Conservation (phyloP, 2,113 vertebrate genomes). For the Gopherus flavomarginatus region DNA sequence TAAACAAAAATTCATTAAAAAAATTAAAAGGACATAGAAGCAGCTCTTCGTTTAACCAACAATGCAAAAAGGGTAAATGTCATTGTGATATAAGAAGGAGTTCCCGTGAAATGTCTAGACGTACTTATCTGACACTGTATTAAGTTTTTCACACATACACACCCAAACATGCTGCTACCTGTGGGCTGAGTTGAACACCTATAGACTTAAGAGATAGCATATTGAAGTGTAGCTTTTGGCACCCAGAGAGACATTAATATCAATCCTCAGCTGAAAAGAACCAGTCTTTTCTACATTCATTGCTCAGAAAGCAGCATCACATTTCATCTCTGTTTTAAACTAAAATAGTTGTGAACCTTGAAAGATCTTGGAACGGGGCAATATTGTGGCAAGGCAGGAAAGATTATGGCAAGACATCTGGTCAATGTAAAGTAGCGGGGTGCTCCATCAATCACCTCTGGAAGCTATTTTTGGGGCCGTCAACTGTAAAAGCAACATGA, state of each 20-base stretch:
- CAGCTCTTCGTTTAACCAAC: neutral
- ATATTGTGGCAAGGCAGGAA: fast-evolving
- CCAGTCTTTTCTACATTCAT: neutral
- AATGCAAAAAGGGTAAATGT: neutral
- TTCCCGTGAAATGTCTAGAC: neutral
- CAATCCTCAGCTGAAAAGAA: neutral
- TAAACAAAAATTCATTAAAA: neutral
- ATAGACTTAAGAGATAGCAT: neutral
- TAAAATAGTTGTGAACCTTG: neutral
- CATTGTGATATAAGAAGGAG: neutral
- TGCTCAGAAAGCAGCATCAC: neutral
- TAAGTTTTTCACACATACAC: neutral
- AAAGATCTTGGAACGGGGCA: neutral
- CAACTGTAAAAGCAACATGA: neutral
- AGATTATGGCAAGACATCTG: neutral
- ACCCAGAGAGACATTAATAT: neutral
- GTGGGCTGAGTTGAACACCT: neutral
- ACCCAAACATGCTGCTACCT: neutral
- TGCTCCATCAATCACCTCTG: neutral
- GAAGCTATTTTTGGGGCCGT: neutral
- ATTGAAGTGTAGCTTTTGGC: neutral
- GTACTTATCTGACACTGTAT: neutral
- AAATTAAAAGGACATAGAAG: neutral
- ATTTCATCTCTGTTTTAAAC: neutral
- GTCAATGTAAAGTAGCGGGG: neutral